Evolutionary conservation across 2,113 vertebrate genomes (phyloP).

Genomic region (Narcine bancroftii): DNA sequence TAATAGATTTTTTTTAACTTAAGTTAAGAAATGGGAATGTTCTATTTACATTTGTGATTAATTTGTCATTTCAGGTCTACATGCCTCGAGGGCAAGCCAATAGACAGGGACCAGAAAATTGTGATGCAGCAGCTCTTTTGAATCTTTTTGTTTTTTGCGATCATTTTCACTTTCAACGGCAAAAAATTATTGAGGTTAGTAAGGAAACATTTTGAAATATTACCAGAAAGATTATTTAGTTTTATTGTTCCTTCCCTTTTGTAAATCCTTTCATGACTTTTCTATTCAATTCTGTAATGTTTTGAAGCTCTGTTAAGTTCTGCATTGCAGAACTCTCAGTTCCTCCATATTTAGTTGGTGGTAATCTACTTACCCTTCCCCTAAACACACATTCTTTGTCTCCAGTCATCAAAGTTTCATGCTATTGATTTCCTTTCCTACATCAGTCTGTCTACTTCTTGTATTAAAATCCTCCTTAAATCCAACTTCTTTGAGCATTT

Average conservation of each 20-base stretch:
- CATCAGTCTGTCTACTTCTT: neutral
- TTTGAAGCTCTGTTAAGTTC: neutral
- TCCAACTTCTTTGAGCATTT: neutral
- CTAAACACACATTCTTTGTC: neutral
- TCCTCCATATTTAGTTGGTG: neutral
- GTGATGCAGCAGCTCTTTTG: conserved; percentile 67
- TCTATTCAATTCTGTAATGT: neutral
- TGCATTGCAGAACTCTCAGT: neutral
- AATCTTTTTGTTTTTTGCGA: conserved; percentile 67
- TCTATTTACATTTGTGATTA: neutral
- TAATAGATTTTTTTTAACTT: neutral
- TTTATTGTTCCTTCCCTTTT: neutral
- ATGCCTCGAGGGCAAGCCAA: conserved; percentile 66
- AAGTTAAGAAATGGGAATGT: neutral
- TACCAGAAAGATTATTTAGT: neutral
- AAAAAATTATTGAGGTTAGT: conserved; percentile 62
- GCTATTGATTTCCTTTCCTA: neutral
- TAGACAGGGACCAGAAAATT: conserved; percentile 49
- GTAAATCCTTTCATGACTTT: neutral
- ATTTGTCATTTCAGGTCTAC: conserved; percentile 56
- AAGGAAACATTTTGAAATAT: neutral
- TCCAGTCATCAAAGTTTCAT: neutral
- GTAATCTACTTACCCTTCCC: no score
- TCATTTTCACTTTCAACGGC: conserved; percentile 53
- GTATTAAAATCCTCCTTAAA: neutral